Evolutionary conservation across 2,113 vertebrate genomes (phyloP).

Genomic region (Pterophyllum scalare): DNA sequence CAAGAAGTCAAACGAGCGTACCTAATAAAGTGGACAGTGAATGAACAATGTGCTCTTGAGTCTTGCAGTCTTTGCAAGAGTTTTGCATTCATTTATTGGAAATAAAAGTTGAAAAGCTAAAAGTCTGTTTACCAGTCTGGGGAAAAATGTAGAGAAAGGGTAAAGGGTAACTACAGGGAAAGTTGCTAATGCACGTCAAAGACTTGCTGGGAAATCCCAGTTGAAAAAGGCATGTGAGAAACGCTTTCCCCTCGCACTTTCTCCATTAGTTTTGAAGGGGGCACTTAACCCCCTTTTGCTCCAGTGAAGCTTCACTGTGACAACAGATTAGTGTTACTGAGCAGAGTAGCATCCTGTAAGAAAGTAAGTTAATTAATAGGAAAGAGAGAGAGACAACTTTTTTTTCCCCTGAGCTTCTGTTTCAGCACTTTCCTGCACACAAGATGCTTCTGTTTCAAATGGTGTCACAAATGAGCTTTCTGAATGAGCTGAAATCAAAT

Average conservation of each 20-base stretch:
- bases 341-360: slow-evolving; percentile 29
- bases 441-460: not conserved
- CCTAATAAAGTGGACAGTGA: not conserved
- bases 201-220: slow-evolving; percentile 32
- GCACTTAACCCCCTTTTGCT: slow-evolving; percentile 68
- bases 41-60: no score
- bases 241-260: not conserved
- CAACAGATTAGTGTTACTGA: slow-evolving; percentile 42
- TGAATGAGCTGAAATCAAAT: slow-evolving; percentile 12
- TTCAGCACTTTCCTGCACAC: slow-evolving; percentile 9
- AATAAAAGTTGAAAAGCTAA: not conserved
- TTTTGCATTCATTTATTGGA: not conserved
- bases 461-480: not conserved
- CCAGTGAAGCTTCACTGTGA: slow-evolving; percentile 48
- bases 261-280: slow-evolving; percentile 52
- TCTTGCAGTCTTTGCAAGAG: not conserved
- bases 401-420: not conserved
- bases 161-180: not conserved
- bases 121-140: not conserved
- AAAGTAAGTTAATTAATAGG: slow-evolving; percentile 17
- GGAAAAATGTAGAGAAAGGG: not conserved
- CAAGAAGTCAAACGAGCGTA: not conserved
- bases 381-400: not conserved
- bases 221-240: slow-evolving; percentile 1
- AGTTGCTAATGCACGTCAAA: not conserved